Percentiles rank a stretch among this genome's conserved stretches.
These are phyloP conservation scores for Cassiopea xamachana DNA, from an alignment of 30 jellyfish, hydroid and myxozoan genomes.

Conservation along the genomic window DNA sequence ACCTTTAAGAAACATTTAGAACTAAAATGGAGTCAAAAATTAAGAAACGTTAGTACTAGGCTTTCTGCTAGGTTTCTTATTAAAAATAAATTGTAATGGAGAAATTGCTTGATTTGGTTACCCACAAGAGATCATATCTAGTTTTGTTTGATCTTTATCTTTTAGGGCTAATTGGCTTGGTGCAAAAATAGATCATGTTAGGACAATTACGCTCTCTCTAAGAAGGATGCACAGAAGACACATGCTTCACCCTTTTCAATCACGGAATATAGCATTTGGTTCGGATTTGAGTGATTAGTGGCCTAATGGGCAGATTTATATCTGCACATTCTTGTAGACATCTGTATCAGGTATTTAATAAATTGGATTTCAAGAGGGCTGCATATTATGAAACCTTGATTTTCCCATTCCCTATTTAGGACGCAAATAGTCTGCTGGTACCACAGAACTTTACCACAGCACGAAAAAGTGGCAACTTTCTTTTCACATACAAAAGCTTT, in stretches of 20 bases:
- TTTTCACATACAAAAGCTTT: no score
- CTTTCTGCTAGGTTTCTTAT: neutral
- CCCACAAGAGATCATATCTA: neutral
- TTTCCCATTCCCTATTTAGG: no score
- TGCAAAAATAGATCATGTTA: neutral
- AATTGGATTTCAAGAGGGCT: neutral
- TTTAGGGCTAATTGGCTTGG: conserved; percentile 7
- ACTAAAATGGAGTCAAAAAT: no score
- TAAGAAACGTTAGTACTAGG: no score
- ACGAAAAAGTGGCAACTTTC: no score
- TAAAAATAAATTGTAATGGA: neutral
- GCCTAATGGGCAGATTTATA: neutral
- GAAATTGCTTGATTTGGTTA: conserved; percentile 4
- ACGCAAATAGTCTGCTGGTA: no score
- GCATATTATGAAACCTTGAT: no score
- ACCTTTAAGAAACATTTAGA: no score
- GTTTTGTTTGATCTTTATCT: neutral
- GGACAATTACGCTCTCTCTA: neutral
- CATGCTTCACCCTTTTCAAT: neutral
- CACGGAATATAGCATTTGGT: neutral
- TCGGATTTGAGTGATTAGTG: neutral
- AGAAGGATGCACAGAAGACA: conserved; percentile 1
- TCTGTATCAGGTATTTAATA: neutral
- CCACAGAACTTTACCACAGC: no score
- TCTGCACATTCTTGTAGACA: neutral